phyloP scores from a whole-genome alignment of 2,888 invertebrate genomes.

The Acanthoscelides obtectus region DNA sequence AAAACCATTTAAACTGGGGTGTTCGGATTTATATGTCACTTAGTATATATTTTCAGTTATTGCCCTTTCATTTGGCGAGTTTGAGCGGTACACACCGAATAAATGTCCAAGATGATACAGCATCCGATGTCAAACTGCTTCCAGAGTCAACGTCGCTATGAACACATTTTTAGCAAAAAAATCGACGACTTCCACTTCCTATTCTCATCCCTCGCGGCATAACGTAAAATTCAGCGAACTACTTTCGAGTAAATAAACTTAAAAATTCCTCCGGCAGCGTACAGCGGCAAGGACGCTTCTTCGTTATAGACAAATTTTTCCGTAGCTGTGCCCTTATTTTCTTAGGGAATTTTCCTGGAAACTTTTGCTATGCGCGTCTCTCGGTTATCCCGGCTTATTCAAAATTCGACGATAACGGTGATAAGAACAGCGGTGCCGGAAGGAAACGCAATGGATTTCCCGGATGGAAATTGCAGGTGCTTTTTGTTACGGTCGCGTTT shows the following conservation, averaged over 20 bases:
- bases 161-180: background rate
- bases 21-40: too few species aligned
- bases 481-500: background rate
- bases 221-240: background rate
- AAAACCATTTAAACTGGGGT: too few species aligned
- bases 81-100: too few species aligned
- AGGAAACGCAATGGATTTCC: background rate
- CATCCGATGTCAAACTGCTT: background rate
- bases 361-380: background rate
- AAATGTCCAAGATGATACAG: background rate
- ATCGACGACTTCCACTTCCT: background rate
- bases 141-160: background rate
- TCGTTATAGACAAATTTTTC: background rate
- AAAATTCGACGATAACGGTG: background rate
- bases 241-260: background rate
- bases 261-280: background rate
- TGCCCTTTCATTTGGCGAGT: too few species aligned
- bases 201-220: background rate
- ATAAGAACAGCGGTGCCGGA: background rate
- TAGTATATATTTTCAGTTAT: too few species aligned
- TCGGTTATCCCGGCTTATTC: background rate
- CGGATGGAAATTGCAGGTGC: background rate
- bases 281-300: background rate
- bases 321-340: background rate
- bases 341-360: background rate